phyloP scores from a whole-genome alignment of 2,113 vertebrate genomes.

The Microtus ochrogaster region DNA sequence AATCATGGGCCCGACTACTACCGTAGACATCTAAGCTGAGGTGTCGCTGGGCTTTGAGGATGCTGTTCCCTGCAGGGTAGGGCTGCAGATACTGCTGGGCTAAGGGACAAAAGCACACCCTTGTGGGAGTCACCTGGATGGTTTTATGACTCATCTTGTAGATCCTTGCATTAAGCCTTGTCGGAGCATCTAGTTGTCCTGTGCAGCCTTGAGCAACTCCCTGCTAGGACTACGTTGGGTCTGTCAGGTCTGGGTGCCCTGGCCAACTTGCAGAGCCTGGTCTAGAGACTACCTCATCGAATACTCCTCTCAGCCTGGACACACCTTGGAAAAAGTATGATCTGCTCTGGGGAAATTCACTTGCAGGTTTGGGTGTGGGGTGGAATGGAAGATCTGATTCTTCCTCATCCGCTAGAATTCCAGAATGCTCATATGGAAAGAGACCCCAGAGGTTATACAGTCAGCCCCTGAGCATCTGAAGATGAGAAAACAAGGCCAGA shows the following conservation, averaged over 20 bases:
- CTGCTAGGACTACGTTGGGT: background rate
- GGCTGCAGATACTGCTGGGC: background rate
- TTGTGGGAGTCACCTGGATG: background rate
- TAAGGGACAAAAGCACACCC: background rate
- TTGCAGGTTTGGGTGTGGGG: background rate
- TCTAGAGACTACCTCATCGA: background rate
- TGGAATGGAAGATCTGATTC: background rate
- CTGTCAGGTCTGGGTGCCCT: background rate
- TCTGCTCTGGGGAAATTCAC: background rate
- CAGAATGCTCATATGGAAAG: background rate
- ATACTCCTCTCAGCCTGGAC: background rate
- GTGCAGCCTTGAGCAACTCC: background rate
- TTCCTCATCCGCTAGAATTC: background rate
- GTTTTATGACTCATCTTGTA: background rate
- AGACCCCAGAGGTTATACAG: background rate
- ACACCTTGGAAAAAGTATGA: background rate
- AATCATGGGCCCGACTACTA: background rate
- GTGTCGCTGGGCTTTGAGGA: background rate
- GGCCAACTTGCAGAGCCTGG: background rate
- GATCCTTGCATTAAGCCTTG: background rate
- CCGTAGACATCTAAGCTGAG: background rate
- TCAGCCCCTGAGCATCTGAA: slow-evolving; percentile 11
- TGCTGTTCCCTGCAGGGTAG: background rate
- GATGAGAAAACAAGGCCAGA: background rate
- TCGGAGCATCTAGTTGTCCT: background rate